These are phyloP conservation scores for Jaculus jaculus DNA, from an alignment of 2,113 vertebrate species.

Conservation along the genomic window DNA sequence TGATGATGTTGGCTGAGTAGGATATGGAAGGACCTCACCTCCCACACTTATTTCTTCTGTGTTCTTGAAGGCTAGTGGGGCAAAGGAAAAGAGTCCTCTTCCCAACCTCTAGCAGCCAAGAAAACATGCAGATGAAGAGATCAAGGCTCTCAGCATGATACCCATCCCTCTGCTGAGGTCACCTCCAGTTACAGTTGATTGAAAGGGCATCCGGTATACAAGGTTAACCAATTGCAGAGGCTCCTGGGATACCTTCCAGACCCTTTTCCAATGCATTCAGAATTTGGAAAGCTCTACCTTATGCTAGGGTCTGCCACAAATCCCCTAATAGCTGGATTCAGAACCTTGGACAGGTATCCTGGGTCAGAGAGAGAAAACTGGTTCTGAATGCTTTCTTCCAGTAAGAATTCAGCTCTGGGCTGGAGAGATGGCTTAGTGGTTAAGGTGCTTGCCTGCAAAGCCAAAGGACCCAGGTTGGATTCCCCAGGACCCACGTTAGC, in stretches of 20 bases:
- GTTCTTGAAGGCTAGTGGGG: no score
- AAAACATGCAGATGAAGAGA: accelerated
- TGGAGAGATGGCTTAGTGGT: no score
- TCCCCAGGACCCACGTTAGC: no score
- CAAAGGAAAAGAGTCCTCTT: background rate
- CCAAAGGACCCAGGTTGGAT: no score
- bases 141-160: accelerated
- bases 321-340: no score
- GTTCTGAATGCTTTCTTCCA: background rate
- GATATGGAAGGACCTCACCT: accelerated
- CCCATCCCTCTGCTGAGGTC: no score
- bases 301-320: no score
- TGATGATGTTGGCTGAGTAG: accelerated
- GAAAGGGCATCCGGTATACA: background rate
- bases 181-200: accelerated
- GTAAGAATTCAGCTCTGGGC: background rate
- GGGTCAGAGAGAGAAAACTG: background rate
- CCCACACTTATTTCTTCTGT: background rate
- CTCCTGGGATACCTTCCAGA: background rate
- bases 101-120: accelerated
- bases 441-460: no score
- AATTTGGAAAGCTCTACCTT: background rate
- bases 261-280: background rate
- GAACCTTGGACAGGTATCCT: background rate
- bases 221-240: accelerated